Evolutionary conservation across 2,888 invertebrate genomes (phyloP), one percentile per base, ranked within the genome.

Genomic region (Torymus texanus): DNA sequence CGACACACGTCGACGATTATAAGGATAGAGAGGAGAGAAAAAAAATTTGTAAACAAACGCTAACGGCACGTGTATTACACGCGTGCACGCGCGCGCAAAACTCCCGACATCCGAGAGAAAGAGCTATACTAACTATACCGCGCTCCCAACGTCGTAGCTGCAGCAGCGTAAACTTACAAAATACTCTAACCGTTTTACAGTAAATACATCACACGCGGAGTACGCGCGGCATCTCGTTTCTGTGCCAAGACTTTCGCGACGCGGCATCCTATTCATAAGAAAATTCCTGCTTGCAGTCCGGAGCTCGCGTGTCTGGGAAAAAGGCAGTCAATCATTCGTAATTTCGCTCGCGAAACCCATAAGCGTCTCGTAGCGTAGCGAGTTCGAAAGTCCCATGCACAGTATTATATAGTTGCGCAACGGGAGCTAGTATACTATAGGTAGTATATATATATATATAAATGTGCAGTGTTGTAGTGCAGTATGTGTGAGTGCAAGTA

Each of bases 251-350:
- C 14, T 41, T 41, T 11, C 62, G n/a, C 4, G 41, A 41, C 41
- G 62, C 24, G 16, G 63, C 63, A 63, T 41, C 63, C 16, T 12
- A 5, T 16, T 16, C 58, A 56, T 56, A 56, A 16, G 14, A 56
- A 56, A 61, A 13, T 10, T 2, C 21, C 11, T 2, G 24, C 5
- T 11, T 8, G 5, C 5, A 21, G 21, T 21, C 8, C 14, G 21
- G 61, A 18, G 4, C 14, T 62, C 2, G 41, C 41, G 41, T 41
- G 41, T 8, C 10, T 16, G 14, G 24, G 18, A 14, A 62, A 71
- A 63, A 72, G 62, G 24, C 41, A 66, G 58, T 72, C 77, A 55
- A 66, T 72, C 77, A 72, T 66, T 72, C 59, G 65, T 66, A 77
- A 74, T 77, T 65, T 77, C 51, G 55, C 5, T 51, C 71, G 61